Evolutionary conservation across 1,140 invertebrate species (phyloP).

Genomic region (Chelonus insularis): DNA sequence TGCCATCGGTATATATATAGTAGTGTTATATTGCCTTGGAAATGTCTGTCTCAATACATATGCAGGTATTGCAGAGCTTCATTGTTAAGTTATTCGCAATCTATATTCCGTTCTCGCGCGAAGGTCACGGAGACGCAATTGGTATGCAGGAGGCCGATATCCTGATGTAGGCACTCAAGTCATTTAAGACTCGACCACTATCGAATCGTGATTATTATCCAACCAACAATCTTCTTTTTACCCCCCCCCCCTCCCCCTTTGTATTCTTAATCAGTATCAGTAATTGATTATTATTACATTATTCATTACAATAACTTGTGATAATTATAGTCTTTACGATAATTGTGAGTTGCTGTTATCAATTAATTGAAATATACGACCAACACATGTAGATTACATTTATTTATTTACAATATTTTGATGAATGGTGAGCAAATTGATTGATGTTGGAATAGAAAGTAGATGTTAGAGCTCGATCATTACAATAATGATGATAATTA

Average conservation of each 20-base stretch:
- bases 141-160: constrained; percentile 24
- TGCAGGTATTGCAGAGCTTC: not conserved
- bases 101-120: constrained; percentile 25
- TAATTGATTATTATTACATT: no score
- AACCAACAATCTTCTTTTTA: not conserved
- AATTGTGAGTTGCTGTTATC: no score
- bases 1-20: not conserved
- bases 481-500: no score
- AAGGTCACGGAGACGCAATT: constrained; percentile 23
- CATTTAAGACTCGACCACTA: constrained; percentile 22
- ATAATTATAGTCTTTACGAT: no score
- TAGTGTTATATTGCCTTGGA: not conserved
- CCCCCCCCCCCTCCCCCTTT: not conserved
- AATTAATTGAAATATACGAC: no score
- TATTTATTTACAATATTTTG: no score
- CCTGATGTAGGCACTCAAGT: constrained; percentile 22
- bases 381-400: no score
- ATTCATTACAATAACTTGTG: no score
- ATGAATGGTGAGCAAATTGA: no score
- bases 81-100: constrained; percentile 27
- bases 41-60: not conserved
- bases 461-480: no score
- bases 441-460: no score
- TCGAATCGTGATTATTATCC: constrained; percentile 23
- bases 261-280: not conserved